Percentiles rank a stretch among this genome's conserved stretches.
Evolutionary conservation across 2,113 vertebrate genomes (phyloP).

Genomic region (Anguilla japonica): DNA sequence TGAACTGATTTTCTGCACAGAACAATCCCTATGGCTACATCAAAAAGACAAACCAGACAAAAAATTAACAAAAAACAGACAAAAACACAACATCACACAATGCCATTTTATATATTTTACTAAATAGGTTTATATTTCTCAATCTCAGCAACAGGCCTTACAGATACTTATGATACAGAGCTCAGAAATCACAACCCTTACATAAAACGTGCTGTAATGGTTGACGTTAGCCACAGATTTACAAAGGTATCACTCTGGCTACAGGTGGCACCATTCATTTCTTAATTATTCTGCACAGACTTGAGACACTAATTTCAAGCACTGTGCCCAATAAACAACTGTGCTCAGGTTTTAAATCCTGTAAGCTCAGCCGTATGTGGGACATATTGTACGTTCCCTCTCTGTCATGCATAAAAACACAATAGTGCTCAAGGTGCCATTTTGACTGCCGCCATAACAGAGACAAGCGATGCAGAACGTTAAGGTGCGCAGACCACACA

Average conservation of each 20-base stretch:
- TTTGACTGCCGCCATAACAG: background rate
- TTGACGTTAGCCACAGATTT: background rate
- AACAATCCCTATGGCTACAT: too few relatives aligned
- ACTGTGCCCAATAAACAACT: too few relatives aligned
- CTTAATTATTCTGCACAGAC: too few relatives aligned
- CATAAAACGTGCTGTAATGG: background rate
- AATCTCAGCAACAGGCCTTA: too few relatives aligned
- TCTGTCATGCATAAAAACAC: background rate
- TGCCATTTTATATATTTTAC: too few relatives aligned
- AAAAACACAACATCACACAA: too few relatives aligned
- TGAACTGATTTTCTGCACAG: too few relatives aligned
- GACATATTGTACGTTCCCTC: background rate
- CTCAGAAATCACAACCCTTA: background rate
- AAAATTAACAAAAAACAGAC: too few relatives aligned
- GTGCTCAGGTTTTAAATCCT: background rate
- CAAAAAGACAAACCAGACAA: too few relatives aligned
- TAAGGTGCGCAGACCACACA: slow-evolving; percentile 50
- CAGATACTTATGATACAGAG: background rate
- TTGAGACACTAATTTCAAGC: too few relatives aligned
- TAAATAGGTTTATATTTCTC: too few relatives aligned
- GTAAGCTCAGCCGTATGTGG: background rate
- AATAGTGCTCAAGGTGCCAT: background rate
- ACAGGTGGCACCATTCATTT: too few relatives aligned
- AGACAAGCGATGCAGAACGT: slow-evolving; percentile 28
- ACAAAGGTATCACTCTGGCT: background rate